Conservation (phyloP, 2,888 invertebrate species). For the Ormyrus rosae region DNA sequence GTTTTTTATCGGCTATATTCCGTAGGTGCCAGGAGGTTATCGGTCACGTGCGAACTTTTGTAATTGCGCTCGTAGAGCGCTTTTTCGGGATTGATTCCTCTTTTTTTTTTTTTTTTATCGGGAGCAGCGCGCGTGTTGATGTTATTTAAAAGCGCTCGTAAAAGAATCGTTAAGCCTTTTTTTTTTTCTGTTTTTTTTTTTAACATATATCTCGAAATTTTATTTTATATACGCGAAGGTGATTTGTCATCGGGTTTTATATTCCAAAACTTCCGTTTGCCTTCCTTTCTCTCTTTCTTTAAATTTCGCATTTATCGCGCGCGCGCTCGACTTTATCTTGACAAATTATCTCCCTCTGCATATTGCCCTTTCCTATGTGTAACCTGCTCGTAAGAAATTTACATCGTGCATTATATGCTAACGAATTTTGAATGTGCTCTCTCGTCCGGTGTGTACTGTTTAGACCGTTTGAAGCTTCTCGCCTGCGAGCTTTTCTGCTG, state of each 20-base stretch:
- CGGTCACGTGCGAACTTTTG: no score
- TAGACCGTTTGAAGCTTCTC: no score
- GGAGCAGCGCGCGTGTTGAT: not conserved
- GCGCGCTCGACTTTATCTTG: constrained; percentile 37
- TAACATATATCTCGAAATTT: not conserved
- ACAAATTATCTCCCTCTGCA: constrained; percentile 43
- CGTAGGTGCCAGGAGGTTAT: no score
- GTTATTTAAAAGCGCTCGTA: no score
- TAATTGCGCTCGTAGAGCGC: no score
- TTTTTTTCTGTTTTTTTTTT: no score
- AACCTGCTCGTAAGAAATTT: not conserved
- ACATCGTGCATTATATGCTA: not conserved
- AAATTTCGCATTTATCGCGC: constrained; percentile 41
- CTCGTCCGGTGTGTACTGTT: no score
- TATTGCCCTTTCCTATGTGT: constrained; percentile 6
- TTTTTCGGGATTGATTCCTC: no score
- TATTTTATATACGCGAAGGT: constrained; percentile 3
- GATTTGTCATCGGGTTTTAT: constrained; percentile 22
- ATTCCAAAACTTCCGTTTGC: constrained; percentile 28
- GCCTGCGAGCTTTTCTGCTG: no score
- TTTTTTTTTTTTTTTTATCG: not conserved
- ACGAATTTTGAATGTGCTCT: not conserved
- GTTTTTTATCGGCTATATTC: no score
- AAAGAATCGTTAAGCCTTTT: no score
- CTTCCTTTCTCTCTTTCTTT: constrained; percentile 23